These are phyloP conservation scores for Drosophila algonquin DNA, from an alignment of 2,888 invertebrate species.

Conservation along the genomic window DNA sequence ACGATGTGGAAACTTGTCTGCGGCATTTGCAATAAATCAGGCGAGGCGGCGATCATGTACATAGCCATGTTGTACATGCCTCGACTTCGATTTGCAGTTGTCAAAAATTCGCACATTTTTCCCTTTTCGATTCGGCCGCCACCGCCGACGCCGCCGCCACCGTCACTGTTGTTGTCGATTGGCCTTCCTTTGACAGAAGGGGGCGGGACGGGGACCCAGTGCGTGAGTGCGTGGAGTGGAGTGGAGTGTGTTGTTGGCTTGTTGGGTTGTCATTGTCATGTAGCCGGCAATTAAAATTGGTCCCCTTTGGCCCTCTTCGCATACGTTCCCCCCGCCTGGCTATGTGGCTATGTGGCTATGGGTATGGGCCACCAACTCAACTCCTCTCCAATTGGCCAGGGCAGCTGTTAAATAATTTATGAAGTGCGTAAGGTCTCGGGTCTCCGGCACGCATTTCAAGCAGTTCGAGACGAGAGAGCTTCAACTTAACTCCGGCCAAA, in stretches of 20 bases:
- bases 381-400: slow-evolving; percentile 48
- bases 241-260: slow-evolving; percentile 12
- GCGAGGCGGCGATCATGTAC: slow-evolving; percentile 54
- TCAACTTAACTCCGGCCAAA: slow-evolving; percentile 23
- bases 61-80: slow-evolving; percentile 61
- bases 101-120: slow-evolving; percentile 73
- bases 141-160: slow-evolving; percentile 1
- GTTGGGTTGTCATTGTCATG: slow-evolving; percentile 44
- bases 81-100: slow-evolving; percentile 60
- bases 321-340: background rate
- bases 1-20: slow-evolving; percentile 47
- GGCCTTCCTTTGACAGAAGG: slow-evolving; percentile 8
- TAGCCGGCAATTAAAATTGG: slow-evolving; percentile 71
- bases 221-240: slow-evolving; percentile 32
- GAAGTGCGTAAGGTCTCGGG: slow-evolving; percentile 68
- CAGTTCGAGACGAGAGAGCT: slow-evolving; percentile 21
- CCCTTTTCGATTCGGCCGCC: background rate
- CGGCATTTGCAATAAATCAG: slow-evolving; percentile 59
- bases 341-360: too few relatives aligned
- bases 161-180: slow-evolving; percentile 16
- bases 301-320: slow-evolving; percentile 43
- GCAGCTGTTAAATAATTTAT: slow-evolving; percentile 74
- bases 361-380: background rate
- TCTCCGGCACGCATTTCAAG: slow-evolving; percentile 68
- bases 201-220: background rate